These are phyloP conservation scores for Centropus unirufus DNA, from an alignment of 2,113 vertebrate species.

Conservation along the genomic window DNA sequence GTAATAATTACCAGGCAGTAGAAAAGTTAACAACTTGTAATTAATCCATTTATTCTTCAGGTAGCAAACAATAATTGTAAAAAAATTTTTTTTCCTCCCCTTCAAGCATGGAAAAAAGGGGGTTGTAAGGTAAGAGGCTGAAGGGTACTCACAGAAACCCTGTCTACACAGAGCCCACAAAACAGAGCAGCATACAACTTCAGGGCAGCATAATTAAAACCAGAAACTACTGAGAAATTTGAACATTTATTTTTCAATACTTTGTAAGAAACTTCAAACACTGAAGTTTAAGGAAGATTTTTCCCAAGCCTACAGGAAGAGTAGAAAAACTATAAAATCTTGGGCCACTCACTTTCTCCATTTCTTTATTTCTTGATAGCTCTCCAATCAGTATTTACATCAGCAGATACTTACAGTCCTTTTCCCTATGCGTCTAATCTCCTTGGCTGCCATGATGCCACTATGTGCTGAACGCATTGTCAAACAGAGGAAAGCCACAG, in stretches of 20 bases:
- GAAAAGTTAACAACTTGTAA: not conserved
- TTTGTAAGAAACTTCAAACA: not conserved
- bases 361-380: not conserved
- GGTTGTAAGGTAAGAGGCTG: not conserved
- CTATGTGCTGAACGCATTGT: not conserved
- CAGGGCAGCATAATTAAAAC: not conserved
- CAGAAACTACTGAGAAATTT: not conserved
- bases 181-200: not conserved
- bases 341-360: not conserved
- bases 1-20: not conserved
- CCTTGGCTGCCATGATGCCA: fast-evolving
- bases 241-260: not conserved
- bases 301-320: not conserved
- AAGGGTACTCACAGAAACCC: not conserved
- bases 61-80: not conserved
- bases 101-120: not conserved
- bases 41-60: not conserved
- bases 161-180: not conserved
- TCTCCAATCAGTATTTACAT: not conserved
- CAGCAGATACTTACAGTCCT: not conserved
- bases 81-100: not conserved
- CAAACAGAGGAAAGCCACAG: not conserved
- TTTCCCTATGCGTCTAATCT: not conserved
- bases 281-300: not conserved
- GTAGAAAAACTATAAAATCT: not conserved